Conservation (phyloP, 2,888 invertebrate genomes). For the Stramonita haemastoma region DNA sequence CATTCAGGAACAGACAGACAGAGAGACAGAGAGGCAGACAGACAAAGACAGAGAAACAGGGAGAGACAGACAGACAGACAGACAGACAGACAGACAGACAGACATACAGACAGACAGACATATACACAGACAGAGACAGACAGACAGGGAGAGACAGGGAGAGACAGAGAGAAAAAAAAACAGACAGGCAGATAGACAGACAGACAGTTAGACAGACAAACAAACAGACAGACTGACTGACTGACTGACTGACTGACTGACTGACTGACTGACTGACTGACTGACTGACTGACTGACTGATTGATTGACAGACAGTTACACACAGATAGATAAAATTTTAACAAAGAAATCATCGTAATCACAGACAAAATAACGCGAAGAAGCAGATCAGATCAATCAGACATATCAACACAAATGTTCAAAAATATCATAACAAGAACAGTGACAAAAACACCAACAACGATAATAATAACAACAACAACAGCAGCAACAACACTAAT, state of each 20-base stretch:
- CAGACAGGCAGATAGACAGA: not conserved
- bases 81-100: not conserved
- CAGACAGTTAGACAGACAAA: not conserved
- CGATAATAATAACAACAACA: not conserved
- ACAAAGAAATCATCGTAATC: not conserved
- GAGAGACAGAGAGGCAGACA: not conserved
- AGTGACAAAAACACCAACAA: not conserved
- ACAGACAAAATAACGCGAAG: not conserved
- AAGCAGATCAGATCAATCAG: not conserved
- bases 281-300: not conserved
- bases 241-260: too few relatives aligned
- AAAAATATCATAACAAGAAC: not conserved
- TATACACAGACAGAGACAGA: not conserved
- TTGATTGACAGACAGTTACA: not conserved
- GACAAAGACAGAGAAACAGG: too few relatives aligned
- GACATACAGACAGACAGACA: too few relatives aligned
- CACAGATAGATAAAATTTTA: not conserved
- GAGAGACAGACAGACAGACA: not conserved
- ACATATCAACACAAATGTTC: not conserved
- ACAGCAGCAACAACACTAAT: not conserved
- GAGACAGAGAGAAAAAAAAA: not conserved
- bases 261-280: too few relatives aligned
- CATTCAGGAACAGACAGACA: not conserved
- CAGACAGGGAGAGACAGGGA: not conserved
- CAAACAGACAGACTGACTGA: too few relatives aligned